Percentiles rank a stretch among this genome's conserved stretches.
phyloP scores from a whole-genome alignment of 2,888 invertebrate genomes.

The Rutpela maculata region DNA sequence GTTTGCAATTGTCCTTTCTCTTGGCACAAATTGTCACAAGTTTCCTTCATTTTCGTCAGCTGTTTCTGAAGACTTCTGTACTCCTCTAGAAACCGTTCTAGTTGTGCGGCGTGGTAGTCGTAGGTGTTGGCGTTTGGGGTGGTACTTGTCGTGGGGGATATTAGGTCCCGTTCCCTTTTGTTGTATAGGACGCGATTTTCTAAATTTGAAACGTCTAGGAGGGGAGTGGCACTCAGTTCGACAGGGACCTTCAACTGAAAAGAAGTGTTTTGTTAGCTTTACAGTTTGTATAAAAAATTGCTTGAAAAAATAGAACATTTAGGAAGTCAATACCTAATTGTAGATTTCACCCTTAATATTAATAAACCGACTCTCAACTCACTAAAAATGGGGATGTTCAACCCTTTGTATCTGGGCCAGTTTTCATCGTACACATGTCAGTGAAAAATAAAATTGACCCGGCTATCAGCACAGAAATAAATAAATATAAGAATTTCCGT shows the following conservation, averaged over 20 bases:
- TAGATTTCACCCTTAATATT: no score
- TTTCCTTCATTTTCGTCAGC: conserved; percentile 87
- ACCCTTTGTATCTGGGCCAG: no score
- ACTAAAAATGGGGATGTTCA: no score
- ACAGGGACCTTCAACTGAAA: conserved; percentile 20
- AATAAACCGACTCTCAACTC: no score
- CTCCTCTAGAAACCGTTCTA: conserved; percentile 87
- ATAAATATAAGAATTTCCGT: no score
- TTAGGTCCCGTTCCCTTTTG: conserved; percentile 53
- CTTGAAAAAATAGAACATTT: no score
- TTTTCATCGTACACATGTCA: no score
- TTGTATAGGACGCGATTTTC: conserved; percentile 69
- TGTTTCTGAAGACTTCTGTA: conserved; percentile 86
- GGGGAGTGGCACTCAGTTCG: conserved; percentile 76
- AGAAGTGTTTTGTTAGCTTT: not conserved
- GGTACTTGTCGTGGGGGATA: conserved; percentile 54
- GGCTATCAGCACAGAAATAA: no score
- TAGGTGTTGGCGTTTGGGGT: conserved; percentile 75
- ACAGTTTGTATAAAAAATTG: not conserved
- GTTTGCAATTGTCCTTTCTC: conserved; percentile 58
- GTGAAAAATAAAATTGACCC: no score
- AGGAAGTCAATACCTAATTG: no score
- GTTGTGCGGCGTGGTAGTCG: conserved; percentile 87
- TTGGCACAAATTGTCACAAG: conserved; percentile 81
- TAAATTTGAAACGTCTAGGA: conserved; percentile 78